phyloP scores from a whole-genome alignment of 2,797 vertebrate species.

The Mycteria americana region DNA sequence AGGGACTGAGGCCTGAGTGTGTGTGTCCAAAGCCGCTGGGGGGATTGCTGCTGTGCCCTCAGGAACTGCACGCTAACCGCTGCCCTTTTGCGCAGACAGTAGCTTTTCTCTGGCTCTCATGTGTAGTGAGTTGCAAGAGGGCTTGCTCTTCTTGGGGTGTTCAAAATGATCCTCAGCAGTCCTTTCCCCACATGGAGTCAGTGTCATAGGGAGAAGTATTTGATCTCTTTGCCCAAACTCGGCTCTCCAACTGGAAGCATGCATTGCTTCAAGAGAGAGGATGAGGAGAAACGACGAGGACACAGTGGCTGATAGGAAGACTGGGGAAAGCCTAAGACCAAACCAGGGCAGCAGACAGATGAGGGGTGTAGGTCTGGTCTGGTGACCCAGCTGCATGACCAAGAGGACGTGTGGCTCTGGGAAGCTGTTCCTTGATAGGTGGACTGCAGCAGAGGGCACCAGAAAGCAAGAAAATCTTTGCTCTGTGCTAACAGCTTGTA shows the following conservation, averaged over 20 bases:
- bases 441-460: conserved; percentile 60
- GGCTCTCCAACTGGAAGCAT: not conserved
- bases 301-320: not conserved
- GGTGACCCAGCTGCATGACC: fast-evolving
- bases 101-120: not conserved
- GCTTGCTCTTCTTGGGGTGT: not conserved
- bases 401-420: fast-evolving
- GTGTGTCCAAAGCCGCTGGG: not conserved
- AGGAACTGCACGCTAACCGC: fast-evolving
- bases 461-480: not conserved
- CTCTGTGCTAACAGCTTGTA: not conserved
- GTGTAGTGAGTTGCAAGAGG: not conserved
- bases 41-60: not conserved
- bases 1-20: not conserved
- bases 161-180: not conserved
- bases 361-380: not conserved
- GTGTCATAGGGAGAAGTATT: not conserved
- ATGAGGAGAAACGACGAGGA: not conserved
- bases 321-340: not conserved
- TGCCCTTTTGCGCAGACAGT: not conserved
- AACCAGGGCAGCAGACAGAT: not conserved
- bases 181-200: fast-evolving
- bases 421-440: not conserved
- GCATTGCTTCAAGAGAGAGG: not conserved
- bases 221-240: not conserved